Base-by-base conservation (phyloP, 2,888 invertebrate species). In the Volucella inanis region DNA sequence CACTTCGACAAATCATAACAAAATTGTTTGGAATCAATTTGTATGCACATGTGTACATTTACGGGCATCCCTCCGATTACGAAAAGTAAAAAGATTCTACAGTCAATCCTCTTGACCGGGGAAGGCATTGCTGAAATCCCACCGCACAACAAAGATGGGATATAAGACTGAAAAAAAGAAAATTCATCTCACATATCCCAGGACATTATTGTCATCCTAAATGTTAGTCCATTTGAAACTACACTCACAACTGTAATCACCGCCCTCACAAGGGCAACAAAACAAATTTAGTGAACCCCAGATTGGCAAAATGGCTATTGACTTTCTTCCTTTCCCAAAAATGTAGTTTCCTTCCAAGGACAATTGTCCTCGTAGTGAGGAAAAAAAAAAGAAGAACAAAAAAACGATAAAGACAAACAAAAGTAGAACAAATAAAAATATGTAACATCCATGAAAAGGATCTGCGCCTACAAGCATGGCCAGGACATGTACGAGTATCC, bases 341-440 rank as follows among this genome's bases (percentile, higher is more conserved):
- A 72, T 52, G 49, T 57, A 43, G 18, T 68, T 67, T 38, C 49
- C 49, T 54, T 71, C 45, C 47, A 80, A 80, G 71, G 71, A 71
- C 84, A 81, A 71, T 71, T 81, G 83, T 45, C 72, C 62, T 77
- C 78, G 83, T 57, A 59, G 79, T 41, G 12, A 64, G 10, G 54
- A 87, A 87, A 88, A 87, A 88, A 88, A 81, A 77, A 59, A 68
- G 79, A 83, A 57, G 55, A 77, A 41, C 12, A 57, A n/a, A 61
- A 59, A 89, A 89, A 89, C 87, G 87, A 87, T 84, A 87, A 87
- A 88, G 87, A 88, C 87, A 84, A 80, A 82, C 77, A 76, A 71
- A 88, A 79, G 55, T 67, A 87, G 77, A 87, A 87, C 83, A 86
- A 88, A 85, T 85, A 85, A 77, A 81, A 85, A 77, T 84, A 77